Conservation (phyloP, 92 coral and sea anemone genomes). For the Ricordea florida region DNA sequence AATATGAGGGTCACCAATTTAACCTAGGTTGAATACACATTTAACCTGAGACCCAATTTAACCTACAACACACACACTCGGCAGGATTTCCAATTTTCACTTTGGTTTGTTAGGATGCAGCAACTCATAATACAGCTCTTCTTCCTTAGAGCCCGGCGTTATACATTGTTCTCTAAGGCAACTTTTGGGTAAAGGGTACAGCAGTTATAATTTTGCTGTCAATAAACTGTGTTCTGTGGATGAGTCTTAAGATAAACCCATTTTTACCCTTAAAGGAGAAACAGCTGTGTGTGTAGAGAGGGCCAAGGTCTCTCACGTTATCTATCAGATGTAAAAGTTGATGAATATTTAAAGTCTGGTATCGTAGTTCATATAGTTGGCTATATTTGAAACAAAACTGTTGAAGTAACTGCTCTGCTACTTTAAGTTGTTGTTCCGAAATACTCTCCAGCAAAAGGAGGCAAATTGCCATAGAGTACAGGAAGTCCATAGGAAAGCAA, state of each 20-base stretch:
- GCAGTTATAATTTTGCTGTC: slow-evolving; percentile 49
- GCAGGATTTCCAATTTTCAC: not conserved
- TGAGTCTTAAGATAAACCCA: slow-evolving; percentile 37
- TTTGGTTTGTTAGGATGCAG: slow-evolving; percentile 24
- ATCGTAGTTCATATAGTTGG: slow-evolving; percentile 26
- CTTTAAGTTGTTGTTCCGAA: slow-evolving; percentile 17
- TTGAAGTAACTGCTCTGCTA: slow-evolving; percentile 28
- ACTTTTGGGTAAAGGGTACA: slow-evolving; percentile 39
- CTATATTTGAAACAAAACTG: slow-evolving; percentile 21
- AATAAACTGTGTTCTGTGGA: slow-evolving; percentile 61
- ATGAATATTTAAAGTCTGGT: slow-evolving; percentile 56
- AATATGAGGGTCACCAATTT: too few relatives aligned
- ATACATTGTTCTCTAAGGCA: slow-evolving; percentile 47
- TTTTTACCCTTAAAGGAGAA: slow-evolving; percentile 57
- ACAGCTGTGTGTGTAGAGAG: slow-evolving; percentile 52
- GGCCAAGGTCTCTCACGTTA: slow-evolving; percentile 59
- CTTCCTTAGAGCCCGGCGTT: slow-evolving; percentile 16
- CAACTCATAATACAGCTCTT: slow-evolving; percentile 24
- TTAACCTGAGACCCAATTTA: too few relatives aligned
- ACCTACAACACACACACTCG: too few relatives aligned
- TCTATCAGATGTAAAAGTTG: slow-evolving; percentile 59
- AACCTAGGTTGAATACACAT: too few relatives aligned
- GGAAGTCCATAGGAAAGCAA: slow-evolving; percentile 49
- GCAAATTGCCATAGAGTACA: slow-evolving; percentile 30
- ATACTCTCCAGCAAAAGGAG: slow-evolving; percentile 44